Evolutionary conservation across 1,140 invertebrate species (phyloP).

Genomic region (Drosophila baimaii): DNA sequence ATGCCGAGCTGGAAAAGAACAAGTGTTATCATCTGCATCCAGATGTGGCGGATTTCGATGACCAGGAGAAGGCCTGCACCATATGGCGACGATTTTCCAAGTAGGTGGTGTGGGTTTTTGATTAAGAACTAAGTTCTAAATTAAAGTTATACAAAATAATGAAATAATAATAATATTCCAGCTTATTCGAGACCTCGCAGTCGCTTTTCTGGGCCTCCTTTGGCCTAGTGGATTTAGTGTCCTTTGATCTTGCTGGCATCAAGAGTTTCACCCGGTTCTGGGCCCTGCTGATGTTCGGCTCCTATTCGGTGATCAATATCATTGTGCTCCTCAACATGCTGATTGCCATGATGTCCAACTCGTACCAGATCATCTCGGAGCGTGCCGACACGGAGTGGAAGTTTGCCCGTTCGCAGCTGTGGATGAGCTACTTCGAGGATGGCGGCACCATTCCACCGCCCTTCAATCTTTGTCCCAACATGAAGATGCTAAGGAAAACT

Average conservation of each 20-base stretch:
- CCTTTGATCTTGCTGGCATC: constrained; percentile 93
- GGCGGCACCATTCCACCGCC: constrained; percentile 93
- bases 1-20: constrained; percentile 93
- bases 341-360: constrained; percentile 98
- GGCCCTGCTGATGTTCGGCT: constrained; percentile 94
- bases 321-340: constrained; percentile 97
- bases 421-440: constrained; percentile 97
- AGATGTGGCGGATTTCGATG: constrained; percentile 90
- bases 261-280: constrained; percentile 95
- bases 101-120: constrained; percentile 85
- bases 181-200: constrained; percentile 96
- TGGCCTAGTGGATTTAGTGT: constrained; percentile 94
- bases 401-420: constrained; percentile 94
- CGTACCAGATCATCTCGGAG: constrained; percentile 96
- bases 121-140: background rate
- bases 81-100: constrained; percentile 95
- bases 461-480: constrained; percentile 94
- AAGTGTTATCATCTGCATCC: constrained; percentile 91
- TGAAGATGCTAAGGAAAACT: constrained; percentile 85
- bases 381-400: constrained; percentile 96
- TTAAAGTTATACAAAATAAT: background rate
- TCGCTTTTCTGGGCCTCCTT: constrained; percentile 97
- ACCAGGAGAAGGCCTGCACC: constrained; percentile 91
- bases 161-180: constrained; percentile 84
- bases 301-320: constrained; percentile 95